Evolutionary conservation across 2,113 vertebrate genomes (phyloP).

Genomic region (Phrynosoma platyrhinos): DNA sequence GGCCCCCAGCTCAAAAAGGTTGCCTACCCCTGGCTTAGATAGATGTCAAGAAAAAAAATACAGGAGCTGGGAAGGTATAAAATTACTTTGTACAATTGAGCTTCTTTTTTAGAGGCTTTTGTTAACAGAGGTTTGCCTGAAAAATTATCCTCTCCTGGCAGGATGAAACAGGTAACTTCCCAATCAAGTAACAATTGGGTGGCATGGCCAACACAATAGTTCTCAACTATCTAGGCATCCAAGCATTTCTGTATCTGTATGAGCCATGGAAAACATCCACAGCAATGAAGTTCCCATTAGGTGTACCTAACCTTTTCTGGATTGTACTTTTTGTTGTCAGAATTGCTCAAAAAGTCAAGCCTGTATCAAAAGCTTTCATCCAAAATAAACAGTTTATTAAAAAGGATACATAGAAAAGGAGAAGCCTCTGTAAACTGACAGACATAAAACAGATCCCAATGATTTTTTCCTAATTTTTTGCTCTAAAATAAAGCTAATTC

Average conservation of each 20-base stretch:
- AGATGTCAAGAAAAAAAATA: too few species aligned
- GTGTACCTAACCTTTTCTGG: background rate
- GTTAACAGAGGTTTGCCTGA: too few species aligned
- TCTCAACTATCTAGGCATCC: too few species aligned
- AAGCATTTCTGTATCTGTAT: too few species aligned
- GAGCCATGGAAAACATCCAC: too few species aligned
- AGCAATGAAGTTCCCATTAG: background rate
- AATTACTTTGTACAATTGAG: too few species aligned
- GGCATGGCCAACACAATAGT: background rate
- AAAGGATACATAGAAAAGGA: background rate
- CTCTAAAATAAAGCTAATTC: background rate
- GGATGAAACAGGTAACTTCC: background rate
- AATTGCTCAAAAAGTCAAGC: background rate
- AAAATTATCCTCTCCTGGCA: too few species aligned
- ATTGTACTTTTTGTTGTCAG: background rate
- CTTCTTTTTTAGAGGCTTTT: too few species aligned
- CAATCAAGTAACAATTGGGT: background rate
- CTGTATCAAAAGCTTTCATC: background rate
- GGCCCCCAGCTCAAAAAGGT: too few species aligned
- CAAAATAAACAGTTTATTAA: background rate
- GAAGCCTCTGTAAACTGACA: background rate
- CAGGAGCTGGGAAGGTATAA: too few species aligned
- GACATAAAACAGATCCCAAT: background rate
- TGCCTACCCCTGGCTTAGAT: too few species aligned
- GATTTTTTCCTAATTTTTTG: background rate